Conservation (phyloP, 2,113 vertebrate species). For the Coptodon bakossiorum region DNA sequence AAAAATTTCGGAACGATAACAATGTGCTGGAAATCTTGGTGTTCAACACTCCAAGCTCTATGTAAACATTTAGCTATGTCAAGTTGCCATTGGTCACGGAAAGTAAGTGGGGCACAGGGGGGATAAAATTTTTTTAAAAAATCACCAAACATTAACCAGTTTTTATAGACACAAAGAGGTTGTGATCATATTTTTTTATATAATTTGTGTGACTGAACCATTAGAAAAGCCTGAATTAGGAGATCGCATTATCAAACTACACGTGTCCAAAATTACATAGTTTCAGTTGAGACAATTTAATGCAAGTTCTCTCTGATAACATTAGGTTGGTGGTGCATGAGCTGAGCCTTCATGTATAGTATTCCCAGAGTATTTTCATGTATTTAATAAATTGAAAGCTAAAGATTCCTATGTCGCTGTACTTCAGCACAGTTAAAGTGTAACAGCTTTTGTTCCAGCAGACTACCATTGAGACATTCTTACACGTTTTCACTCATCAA, state of each 20-base stretch:
- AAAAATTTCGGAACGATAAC: rapidly evolving
- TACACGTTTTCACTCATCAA: rapidly evolving
- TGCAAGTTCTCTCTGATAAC: neutral
- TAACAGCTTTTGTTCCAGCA: neutral
- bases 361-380: neutral
- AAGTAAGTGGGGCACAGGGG: neutral
- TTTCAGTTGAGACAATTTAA: neutral
- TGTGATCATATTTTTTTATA: neutral
- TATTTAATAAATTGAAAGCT: rapidly evolving
- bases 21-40: neutral
- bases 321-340: neutral
- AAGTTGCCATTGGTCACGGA: rapidly evolving
- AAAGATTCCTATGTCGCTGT: neutral
- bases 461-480: neutral
- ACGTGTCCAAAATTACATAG: neutral
- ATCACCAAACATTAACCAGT: neutral
- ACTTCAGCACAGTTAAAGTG: neutral
- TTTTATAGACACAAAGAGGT: neutral
- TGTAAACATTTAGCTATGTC: neutral
- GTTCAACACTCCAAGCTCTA: neutral
- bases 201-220: neutral
- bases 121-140: neutral
- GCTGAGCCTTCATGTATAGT: rapidly evolving
- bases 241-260: neutral
- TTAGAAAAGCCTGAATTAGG: no score